Evolutionary conservation across 2,113 vertebrate genomes (phyloP), one percentile per base, ranked within the genome.

Genomic region (Xenopus laevis): DNA sequence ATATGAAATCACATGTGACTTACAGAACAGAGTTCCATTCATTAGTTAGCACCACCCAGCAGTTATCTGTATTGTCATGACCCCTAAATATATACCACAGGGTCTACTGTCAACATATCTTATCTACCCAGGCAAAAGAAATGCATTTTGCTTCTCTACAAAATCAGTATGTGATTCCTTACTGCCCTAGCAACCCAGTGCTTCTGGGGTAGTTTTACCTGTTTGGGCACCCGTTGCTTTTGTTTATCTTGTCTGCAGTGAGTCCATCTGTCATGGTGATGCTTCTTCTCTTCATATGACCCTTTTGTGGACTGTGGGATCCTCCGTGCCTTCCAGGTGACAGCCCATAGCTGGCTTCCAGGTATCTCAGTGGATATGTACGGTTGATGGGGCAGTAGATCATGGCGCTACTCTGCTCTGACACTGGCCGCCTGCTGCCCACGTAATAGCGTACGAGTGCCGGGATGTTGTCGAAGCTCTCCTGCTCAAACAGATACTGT

Each of bases 321-420:
- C 90, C 80, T 55, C 93, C 87, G 0, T 94, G 92, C 79, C 96
- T 96, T 52, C 90, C 84, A 0, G 88, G 91, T 77, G 92, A 84
- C 67, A 98, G 90, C 70, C 95, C 92, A 0, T 98, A 98, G 76
- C 94, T 98, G 83, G 97, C 97, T 78, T 98, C 97, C 85, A 98
- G 90, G 91, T 99, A 99, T 44, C 96, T 94, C 82, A 99, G 88
- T 0, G 97, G 97, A 23, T 98, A 93, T 1, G 95, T 98, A 78
- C 97, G 92, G 91, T 95, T 97, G 83, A 98, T 93, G 0, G 96
- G 97, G 83, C 94, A 98, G 87, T 95, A 96, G 87, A 99, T 89
- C 77, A 96, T 93, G 78, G 93, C 94, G 0, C 94, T 90, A 0
- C 91, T 95, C 84, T 94, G 93, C 78, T 93, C 94, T 0, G 96